Evolutionary conservation across 2,888 invertebrate genomes (phyloP).

Genomic region (Tubiluchus corallicola): DNA sequence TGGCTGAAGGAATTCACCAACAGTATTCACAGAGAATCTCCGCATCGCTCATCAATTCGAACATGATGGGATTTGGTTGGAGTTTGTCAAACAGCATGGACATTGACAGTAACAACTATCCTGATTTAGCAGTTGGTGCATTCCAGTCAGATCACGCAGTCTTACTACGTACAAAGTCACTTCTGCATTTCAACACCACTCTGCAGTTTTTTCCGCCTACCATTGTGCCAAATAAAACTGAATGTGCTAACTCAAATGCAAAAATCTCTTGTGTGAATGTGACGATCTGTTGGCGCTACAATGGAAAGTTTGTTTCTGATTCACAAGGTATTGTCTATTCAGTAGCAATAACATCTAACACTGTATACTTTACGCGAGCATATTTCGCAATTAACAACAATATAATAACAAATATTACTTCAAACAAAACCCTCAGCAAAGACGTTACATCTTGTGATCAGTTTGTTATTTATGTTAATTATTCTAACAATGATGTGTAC

Average conservation of each 20-base stretch:
- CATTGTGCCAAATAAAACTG: conserved; percentile 20
- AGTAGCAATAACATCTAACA: background rate
- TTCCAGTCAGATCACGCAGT: conserved; percentile 38
- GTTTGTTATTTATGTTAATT: background rate
- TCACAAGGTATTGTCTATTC: background rate
- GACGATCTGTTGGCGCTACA: conserved; percentile 17
- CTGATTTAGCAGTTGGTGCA: conserved; percentile 33
- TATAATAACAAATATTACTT: background rate
- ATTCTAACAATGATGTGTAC: background rate
- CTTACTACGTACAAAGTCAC: conserved; percentile 30
- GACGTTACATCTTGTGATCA: background rate
- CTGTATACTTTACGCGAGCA: background rate
- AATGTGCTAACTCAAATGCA: conserved; percentile 11
- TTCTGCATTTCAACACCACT: conserved; percentile 18
- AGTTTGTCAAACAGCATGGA: conserved; percentile 41
- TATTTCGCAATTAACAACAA: background rate
- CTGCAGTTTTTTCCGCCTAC: conserved; percentile 25
- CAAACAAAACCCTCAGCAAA: background rate
- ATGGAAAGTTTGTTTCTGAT: conserved; percentile 16
- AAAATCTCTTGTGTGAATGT: conserved; percentile 15
- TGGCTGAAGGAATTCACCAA: conserved; percentile 30
- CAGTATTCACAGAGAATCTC: conserved; percentile 30
- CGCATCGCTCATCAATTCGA: conserved; percentile 27
- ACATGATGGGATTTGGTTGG: conserved; percentile 38
- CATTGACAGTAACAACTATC: conserved; percentile 40